Percentiles rank a stretch among this genome's conserved stretches.
Evolutionary conservation across 2,113 vertebrate genomes (phyloP).

Genomic region (Haliaeetus leucogaster): DNA sequence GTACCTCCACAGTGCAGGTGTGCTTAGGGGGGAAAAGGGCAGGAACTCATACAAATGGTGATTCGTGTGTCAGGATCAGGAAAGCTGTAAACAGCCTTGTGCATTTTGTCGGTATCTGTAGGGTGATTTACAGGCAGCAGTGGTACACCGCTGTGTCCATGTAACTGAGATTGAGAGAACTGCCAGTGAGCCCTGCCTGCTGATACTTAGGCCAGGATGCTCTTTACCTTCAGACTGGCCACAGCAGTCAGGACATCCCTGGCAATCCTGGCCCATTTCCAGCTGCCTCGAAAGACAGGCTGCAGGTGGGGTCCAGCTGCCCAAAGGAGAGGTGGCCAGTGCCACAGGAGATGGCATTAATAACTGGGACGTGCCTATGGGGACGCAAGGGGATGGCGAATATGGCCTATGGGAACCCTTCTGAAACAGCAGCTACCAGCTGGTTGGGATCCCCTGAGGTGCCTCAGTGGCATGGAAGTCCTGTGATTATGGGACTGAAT

Average conservation of each 20-base stretch:
- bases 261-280: not conserved
- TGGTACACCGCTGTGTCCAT: rapidly evolving
- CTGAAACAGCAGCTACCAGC: not conserved
- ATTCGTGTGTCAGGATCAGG: not conserved
- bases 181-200: not conserved
- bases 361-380: rapidly evolving
- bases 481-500: not conserved
- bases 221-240: not conserved
- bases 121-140: not conserved
- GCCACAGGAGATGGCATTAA: not conserved
- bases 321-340: not conserved
- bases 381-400: not conserved
- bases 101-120: not conserved
- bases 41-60: not conserved
- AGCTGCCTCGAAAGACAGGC: not conserved
- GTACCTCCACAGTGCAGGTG: not conserved
- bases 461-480: not conserved
- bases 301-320: not conserved
- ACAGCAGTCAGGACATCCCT: not conserved
- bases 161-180: not conserved
- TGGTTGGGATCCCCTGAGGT: not conserved
- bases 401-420: not conserved
- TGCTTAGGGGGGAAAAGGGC: not conserved
- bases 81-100: not conserved
- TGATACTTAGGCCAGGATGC: not conserved